Conservation (phyloP, 2,888 invertebrate species). For the Pammene fasciana region DNA sequence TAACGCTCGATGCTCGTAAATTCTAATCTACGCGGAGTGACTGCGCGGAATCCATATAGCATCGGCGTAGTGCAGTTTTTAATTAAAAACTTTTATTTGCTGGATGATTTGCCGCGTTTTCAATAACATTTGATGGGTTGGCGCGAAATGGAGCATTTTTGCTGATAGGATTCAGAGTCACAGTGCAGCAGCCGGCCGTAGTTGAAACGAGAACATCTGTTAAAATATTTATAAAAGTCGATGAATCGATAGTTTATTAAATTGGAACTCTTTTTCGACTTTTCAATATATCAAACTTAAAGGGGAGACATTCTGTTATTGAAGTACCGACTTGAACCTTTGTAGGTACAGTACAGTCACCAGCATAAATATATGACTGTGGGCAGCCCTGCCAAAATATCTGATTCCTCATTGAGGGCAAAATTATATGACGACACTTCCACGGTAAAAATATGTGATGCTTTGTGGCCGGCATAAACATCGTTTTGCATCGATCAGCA, state of each 20-base stretch:
- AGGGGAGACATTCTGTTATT: too few relatives aligned
- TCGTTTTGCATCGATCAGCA: too few relatives aligned
- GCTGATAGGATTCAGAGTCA: slow-evolving; percentile 45
- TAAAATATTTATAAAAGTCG: not conserved
- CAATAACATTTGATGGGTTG: slow-evolving; percentile 52
- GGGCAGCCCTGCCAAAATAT: too few relatives aligned
- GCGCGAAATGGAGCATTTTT: slow-evolving; percentile 53
- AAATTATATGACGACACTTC: too few relatives aligned
- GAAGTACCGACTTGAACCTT: too few relatives aligned
- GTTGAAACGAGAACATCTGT: not conserved
- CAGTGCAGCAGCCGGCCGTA: not conserved
- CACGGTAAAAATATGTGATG: too few relatives aligned
- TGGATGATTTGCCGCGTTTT: slow-evolving; percentile 69
- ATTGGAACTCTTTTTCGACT: too few relatives aligned
- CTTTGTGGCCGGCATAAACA: too few relatives aligned
- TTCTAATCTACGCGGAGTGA: slow-evolving; percentile 76
- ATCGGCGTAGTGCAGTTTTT: slow-evolving; percentile 66
- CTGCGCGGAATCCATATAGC: slow-evolving; percentile 65
- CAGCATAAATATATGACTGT: too few relatives aligned
- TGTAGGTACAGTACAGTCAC: too few relatives aligned
- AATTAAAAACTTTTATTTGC: slow-evolving; percentile 76
- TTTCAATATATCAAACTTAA: too few relatives aligned
- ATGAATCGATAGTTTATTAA: not conserved
- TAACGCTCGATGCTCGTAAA: slow-evolving; percentile 69
- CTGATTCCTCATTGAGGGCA: too few relatives aligned